These are phyloP conservation scores for Frankliniella intonsa DNA, from an alignment of 2,888 invertebrate species.

Conservation along the genomic window DNA sequence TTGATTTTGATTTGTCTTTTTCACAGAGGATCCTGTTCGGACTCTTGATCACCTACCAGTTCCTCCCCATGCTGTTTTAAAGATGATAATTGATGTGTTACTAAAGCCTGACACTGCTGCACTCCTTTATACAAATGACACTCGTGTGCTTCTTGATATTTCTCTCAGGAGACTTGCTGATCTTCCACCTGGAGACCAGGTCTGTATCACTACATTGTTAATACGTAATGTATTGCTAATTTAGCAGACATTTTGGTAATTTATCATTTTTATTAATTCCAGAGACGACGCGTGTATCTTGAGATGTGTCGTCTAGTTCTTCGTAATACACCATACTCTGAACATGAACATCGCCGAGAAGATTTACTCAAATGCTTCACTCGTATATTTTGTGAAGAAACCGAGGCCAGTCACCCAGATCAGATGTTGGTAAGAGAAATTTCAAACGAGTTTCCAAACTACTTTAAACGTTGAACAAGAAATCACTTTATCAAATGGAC, in stretches of 20 bases:
- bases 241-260: not conserved
- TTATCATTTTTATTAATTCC: conserved; percentile 37
- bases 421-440: conserved; percentile 75
- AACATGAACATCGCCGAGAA: conserved; percentile 73
- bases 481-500: not conserved
- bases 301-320: conserved; percentile 74
- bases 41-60: conserved; percentile 77
- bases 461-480: conserved; percentile 43
- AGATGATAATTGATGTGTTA: conserved; percentile 84
- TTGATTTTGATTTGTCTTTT: conserved; percentile 8
- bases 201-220: conserved; percentile 44
- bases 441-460: conserved; percentile 76
- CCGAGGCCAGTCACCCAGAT: conserved; percentile 66
- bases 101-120: conserved; percentile 71
- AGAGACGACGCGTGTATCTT: conserved; percentile 74
- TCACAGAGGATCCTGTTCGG: conserved; percentile 78
- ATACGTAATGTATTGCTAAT: not conserved
- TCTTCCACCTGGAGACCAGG: conserved; percentile 79
- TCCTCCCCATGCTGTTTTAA: conserved; percentile 79
- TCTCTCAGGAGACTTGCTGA: conserved; percentile 86
- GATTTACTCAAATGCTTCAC: conserved; percentile 81
- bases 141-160: conserved; percentile 89
- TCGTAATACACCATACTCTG: conserved; percentile 73
- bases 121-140: conserved; percentile 91
- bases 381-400: conserved; percentile 77